Base-by-base conservation (phyloP, 2,797 vertebrate genomes). In the Rhincodon typus region DNA sequence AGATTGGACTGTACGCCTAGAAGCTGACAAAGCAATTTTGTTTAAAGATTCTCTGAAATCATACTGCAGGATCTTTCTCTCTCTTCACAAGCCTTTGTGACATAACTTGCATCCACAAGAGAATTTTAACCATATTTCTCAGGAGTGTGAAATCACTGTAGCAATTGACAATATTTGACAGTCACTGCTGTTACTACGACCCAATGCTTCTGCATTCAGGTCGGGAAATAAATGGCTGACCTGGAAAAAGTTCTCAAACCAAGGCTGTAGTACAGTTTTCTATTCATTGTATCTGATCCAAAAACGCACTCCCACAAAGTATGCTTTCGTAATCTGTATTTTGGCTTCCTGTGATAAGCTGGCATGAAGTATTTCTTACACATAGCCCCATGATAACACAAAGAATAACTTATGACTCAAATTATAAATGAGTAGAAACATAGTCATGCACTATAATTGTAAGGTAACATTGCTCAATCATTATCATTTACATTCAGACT, bases 31-130 rank as follows among this genome's bases (percentile, higher is more conserved):
- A 34, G 87, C 50, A 17, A 91, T n/a, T 66, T 91, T 91, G 53
- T 66, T 91, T 34, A n/a, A 91, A 88, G 88, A 66, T 67, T 57
- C 57, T 91, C 88, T 66, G 34, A 66, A 91, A 34, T 91, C 88
- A 66, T 53, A 66, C 34, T 34, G 15, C 15, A 91, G 19, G 34
- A 62, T n/a, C 19, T 66, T 57, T 50, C 86, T 53, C 50, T 88
- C 10, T 50, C 13, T 30, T 5, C 17, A n/a, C 53, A 62, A n/a
- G 88, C 21, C 21, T n/a, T 91, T n/a, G 88, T n/a, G 15, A 66
- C 12, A 19, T 19, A 91, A 66, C n/a, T 91, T 66, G 88, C 66
- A 62, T 21, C 88, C 53, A 46, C 53, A 30, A 57, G 50, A 88
- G 50, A 88, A 66, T 66, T 67, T 21, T 21, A 91, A n/a, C 17